These are phyloP conservation scores for Notothenia rossii DNA, from an alignment of 2,113 vertebrate genomes.

Conservation along the genomic window DNA sequence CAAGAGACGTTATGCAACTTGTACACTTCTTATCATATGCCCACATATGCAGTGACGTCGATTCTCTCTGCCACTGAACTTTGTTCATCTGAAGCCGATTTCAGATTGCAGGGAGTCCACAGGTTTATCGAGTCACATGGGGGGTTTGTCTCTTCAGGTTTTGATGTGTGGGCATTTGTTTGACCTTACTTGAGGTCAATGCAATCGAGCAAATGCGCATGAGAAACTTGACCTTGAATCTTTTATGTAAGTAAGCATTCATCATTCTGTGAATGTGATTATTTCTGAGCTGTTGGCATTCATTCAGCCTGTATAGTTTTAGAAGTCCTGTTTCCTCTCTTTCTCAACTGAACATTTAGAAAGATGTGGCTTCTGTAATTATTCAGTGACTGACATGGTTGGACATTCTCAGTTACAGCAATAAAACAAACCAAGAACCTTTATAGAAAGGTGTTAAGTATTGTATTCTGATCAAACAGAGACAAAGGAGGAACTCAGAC, in stretches of 20 bases:
- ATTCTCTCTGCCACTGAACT: constrained; percentile 41
- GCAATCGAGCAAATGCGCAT: constrained; percentile 17
- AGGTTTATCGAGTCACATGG: constrained; percentile 32
- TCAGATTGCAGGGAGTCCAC: constrained; percentile 33
- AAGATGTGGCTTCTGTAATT: constrained; percentile 18
- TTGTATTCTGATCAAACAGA: constrained; percentile 14
- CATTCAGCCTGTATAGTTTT: constrained; percentile 7
- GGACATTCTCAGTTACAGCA: neutral
- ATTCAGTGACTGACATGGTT: constrained; percentile 20
- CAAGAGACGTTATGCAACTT: constrained; percentile 51
- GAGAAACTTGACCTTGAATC: constrained; percentile 46
- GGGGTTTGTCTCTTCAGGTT: constrained; percentile 22
- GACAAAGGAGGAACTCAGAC: neutral
- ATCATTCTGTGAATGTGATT: constrained; percentile 15
- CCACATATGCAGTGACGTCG: constrained; percentile 22
- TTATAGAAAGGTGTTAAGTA: neutral
- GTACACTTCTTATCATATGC: constrained; percentile 46
- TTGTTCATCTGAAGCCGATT: constrained; percentile 39
- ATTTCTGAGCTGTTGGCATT: constrained; percentile 7
- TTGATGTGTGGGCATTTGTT: constrained; percentile 31
- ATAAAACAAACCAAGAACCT: neutral
- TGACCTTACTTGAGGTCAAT: constrained; percentile 37
- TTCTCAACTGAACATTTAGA: constrained; percentile 7
- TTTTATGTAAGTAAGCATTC: constrained; percentile 34
- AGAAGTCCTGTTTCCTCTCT: constrained; percentile 35